Evolutionary conservation across 2,888 invertebrate genomes (phyloP).

Genomic region (Leptura quadrifasciata): DNA sequence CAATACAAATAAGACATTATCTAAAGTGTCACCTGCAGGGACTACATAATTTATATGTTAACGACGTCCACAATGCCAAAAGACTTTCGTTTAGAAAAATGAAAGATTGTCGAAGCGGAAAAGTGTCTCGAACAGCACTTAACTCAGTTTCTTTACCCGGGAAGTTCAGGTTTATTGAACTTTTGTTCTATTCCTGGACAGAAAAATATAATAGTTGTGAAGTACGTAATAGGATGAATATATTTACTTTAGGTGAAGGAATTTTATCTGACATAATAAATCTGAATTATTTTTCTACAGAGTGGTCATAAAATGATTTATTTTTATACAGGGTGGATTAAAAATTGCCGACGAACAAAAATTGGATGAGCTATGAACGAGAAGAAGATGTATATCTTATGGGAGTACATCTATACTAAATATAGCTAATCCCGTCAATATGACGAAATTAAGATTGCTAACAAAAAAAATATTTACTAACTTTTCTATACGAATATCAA

Average conservation of each 20-base stretch:
- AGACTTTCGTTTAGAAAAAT: conserved; percentile 22
- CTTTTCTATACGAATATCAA: too few relatives aligned
- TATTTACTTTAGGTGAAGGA: neutral
- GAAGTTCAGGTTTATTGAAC: conserved; percentile 35
- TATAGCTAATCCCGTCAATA: too few relatives aligned
- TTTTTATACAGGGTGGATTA: too few relatives aligned
- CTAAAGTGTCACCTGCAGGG: conserved; percentile 57
- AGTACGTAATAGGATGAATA: conserved; percentile 29
- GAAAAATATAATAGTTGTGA: conserved; percentile 28
- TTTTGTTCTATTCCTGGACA: conserved; percentile 24
- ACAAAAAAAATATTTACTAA: too few relatives aligned
- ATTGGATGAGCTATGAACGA: too few relatives aligned
- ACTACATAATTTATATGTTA: conserved; percentile 51
- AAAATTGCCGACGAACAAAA: too few relatives aligned
- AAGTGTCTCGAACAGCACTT: conserved; percentile 26
- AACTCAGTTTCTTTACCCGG: conserved; percentile 33
- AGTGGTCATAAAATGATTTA: too few relatives aligned
- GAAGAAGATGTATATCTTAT: too few relatives aligned
- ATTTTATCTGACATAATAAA: neutral
- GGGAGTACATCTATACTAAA: too few relatives aligned
- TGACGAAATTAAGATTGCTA: too few relatives aligned
- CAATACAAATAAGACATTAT: conserved; percentile 59
- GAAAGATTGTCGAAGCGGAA: conserved; percentile 31
- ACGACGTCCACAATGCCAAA: conserved; percentile 33
- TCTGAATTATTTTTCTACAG: too few relatives aligned